Percentiles rank a stretch among this genome's conserved stretches.
These are phyloP conservation scores for Spongilla lacustris DNA, from an alignment of 37 sponge, comb jelly and placozoan genomes.

Conservation along the genomic window DNA sequence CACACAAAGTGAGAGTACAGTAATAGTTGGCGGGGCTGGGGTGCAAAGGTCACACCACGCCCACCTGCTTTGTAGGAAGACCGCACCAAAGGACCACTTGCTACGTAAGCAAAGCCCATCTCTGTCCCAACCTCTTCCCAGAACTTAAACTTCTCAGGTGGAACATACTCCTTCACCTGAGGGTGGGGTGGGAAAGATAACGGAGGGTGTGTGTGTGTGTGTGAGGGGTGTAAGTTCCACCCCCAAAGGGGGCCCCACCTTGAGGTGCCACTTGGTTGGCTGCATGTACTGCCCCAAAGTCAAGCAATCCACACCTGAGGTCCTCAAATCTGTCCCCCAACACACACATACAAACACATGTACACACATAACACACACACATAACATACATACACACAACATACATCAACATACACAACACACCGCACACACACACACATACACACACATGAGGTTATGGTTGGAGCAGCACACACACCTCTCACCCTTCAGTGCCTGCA, in stretches of 20 bases:
- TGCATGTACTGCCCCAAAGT: constrained; percentile 99
- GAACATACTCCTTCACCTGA: constrained; percentile 93
- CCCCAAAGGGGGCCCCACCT: constrained; percentile 39
- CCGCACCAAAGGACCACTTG: constrained; percentile 98
- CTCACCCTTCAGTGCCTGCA: constrained; percentile 81
- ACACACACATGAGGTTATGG: too few species aligned
- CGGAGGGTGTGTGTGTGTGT: neutral
- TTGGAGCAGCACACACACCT: too few species aligned
- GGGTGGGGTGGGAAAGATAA: neutral
- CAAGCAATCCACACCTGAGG: constrained; percentile 92
- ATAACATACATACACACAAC: neutral
- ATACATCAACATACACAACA: too few species aligned
- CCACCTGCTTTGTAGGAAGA: constrained; percentile 97
- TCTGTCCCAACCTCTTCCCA: constrained; percentile 91
- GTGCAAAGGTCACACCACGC: neutral
- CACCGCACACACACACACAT: too few species aligned
- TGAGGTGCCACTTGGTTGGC: constrained; percentile 94
- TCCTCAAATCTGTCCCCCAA: constrained; percentile 70
- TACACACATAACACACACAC: neutral
- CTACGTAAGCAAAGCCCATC: constrained; percentile 95
- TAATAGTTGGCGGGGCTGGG: neutral
- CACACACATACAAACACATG: neutral
- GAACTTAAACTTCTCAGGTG: constrained; percentile 95
- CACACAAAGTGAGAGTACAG: neutral
- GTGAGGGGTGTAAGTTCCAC: neutral